phyloP scores from a whole-genome alignment of 2,888 invertebrate species.

The Oscheius sp. region DNA sequence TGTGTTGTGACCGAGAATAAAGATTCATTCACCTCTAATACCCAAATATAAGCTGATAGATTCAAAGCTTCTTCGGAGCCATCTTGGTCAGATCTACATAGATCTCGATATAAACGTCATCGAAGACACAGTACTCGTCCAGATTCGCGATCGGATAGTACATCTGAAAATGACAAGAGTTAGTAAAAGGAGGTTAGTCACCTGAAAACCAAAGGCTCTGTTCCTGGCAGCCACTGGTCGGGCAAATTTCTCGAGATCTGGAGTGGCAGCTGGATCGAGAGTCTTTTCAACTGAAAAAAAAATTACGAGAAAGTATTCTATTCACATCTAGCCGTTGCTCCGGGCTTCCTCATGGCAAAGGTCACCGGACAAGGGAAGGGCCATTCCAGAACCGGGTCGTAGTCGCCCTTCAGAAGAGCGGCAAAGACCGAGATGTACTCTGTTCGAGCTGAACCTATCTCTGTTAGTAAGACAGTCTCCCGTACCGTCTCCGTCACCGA shows the following conservation, averaged over 20 bases:
- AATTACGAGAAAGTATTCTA: background rate
- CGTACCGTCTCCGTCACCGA: constrained; percentile 14
- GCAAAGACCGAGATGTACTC: constrained; percentile 15
- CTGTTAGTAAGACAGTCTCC: background rate
- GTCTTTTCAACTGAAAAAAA: constrained; percentile 2
- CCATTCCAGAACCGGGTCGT: constrained; percentile 25
- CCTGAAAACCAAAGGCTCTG: constrained; percentile 14
- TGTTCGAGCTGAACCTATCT: background rate
- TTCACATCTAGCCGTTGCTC: background rate
- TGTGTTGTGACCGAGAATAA: constrained; percentile 2
- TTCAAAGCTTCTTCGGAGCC: too few species aligned
- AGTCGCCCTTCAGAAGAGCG: constrained; percentile 6
- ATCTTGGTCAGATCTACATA: background rate
- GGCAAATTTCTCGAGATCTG: background rate
- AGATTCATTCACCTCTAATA: background rate
- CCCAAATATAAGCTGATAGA: too few species aligned
- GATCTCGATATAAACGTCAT: constrained; percentile 19
- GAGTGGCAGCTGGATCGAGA: background rate
- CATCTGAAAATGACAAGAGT: background rate
- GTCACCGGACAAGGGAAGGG: constrained; percentile 23
- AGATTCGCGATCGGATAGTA: background rate
- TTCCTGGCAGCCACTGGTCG: constrained; percentile 8
- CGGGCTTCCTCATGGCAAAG: constrained; percentile 22
- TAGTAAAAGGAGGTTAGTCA: background rate
- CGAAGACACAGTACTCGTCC: constrained; percentile 3